Conservation (phyloP, 2,888 invertebrate genomes). For the Drosophila neonasuta region DNA sequence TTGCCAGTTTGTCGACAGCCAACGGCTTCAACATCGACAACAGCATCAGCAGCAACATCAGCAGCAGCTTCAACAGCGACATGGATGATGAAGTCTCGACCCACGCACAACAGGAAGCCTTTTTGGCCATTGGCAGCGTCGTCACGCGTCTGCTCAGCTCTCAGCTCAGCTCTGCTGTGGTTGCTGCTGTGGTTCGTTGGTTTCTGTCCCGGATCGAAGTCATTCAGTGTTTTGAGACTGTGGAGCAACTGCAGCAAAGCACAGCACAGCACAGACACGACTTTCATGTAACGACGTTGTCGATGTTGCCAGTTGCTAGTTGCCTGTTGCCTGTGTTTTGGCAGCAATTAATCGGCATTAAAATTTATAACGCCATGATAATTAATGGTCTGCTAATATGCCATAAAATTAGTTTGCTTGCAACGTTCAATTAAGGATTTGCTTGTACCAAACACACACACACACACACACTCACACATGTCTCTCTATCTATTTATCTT, state of each 20-base stretch:
- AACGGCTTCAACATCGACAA: constrained; percentile 1
- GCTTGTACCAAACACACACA: constrained; percentile 46
- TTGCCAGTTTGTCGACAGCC: constrained; percentile 20
- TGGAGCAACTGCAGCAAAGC: constrained; percentile 29
- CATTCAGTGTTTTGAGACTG: not conserved
- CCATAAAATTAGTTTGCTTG: constrained; percentile 73
- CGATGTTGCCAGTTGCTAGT: not conserved
- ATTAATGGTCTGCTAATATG: constrained; percentile 76
- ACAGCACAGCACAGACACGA: constrained; percentile 40
- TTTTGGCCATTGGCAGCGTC: constrained; percentile 52
- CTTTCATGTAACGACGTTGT: constrained; percentile 50
- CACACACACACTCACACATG: constrained; percentile 5
- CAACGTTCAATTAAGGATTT: constrained; percentile 76
- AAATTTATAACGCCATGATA: constrained; percentile 72
- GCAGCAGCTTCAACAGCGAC: constrained; percentile 33
- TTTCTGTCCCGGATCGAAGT: constrained; percentile 16
- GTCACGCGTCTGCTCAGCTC: constrained; percentile 46
- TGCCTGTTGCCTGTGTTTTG: constrained; percentile 62
- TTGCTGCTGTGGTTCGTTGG: constrained; percentile 18
- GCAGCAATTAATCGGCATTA: constrained; percentile 76
- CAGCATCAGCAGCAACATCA: constrained; percentile 8
- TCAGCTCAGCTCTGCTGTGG: constrained; percentile 20
- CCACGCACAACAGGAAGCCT: constrained; percentile 58
- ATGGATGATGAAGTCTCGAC: constrained; percentile 25
- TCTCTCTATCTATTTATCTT: constrained; percentile 42